Evolutionary conservation across 2,113 vertebrate genomes (phyloP).

Genomic region (Nesoenas mayeri): DNA sequence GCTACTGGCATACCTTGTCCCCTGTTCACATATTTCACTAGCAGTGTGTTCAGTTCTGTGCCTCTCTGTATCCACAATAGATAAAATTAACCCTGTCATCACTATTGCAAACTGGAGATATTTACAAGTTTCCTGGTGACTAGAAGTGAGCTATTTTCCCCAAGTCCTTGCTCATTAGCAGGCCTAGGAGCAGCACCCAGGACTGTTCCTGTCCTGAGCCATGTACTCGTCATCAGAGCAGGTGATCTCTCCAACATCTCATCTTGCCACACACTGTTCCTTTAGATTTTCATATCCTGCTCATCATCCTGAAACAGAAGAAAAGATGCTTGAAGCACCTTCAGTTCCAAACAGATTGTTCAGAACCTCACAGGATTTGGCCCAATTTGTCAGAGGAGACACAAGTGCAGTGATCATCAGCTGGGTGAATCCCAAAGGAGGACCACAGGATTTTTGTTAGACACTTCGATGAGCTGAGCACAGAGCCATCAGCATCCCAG

Average conservation of each 20-base stretch:
- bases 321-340: not conserved
- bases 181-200: not conserved
- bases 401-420: not conserved
- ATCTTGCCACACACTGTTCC: not conserved
- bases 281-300: not conserved
- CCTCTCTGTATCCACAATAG: not conserved
- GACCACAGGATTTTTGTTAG: not conserved
- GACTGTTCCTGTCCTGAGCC: fast-evolving
- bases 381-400: not conserved
- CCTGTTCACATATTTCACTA: not conserved
- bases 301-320: not conserved
- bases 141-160: not conserved
- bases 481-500: not conserved
- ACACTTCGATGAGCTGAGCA: not conserved
- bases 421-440: not conserved
- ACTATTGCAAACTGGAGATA: not conserved
- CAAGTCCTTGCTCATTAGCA: not conserved
- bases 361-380: not conserved
- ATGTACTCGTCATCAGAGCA: not conserved
- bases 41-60: not conserved
- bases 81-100: not conserved
- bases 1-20: not conserved
- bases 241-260: not conserved
- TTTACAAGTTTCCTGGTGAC: not conserved
- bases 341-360: not conserved